Base-by-base conservation (phyloP, 2,797 vertebrate species). In the Onychomys leucogaster region DNA sequence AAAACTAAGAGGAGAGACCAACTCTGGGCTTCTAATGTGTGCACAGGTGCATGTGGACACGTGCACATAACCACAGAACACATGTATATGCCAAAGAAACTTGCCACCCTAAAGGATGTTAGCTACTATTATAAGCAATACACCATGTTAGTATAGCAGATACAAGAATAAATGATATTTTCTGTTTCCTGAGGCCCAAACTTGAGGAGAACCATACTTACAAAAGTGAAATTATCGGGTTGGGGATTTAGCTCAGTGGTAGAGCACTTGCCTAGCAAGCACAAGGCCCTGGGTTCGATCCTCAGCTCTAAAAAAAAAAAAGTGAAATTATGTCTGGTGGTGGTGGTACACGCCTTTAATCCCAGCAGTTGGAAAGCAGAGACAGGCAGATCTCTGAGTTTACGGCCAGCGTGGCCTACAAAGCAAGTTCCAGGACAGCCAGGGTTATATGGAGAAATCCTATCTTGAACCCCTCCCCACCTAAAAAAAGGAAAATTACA, bases 101-200 rank as follows among this genome's bases (percentile, higher is more conserved):
- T 9, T 85, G 7, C 46, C 76, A 34, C 57, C 67, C 43, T 63
- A 77, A n/a, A 89, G 94, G 81, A 61, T 73, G 90, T 76, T 86
- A 89, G 37, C 55, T 82, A 57, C 34, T 91, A 63, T 65, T 94
- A 71, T 78, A 82, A 87, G 57, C 65, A 59, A 87, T 67, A 90
- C 32, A 71, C 37, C 63, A 3, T 78, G 89, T 34, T 71, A 73
- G 2, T 57, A 41, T 23, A 85, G 76, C 73, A 32, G 92, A 75
- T 89, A 61, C 23, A 88, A 83, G 25, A 34, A 81, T 9, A 52
- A 78, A 63, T 17, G 52, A 57, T 29, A 93, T 5, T 92, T 86
- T 57, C 55, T 87, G 12, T 77, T 94, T 80, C 61, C 43, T 6
- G 61, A 69, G 90, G 46, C 41, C 81, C 63, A 80, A 71, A 90